These are phyloP conservation scores for Rhinichthys osculus DNA, from an alignment of 2,797 vertebrate species.

Conservation along the genomic window DNA sequence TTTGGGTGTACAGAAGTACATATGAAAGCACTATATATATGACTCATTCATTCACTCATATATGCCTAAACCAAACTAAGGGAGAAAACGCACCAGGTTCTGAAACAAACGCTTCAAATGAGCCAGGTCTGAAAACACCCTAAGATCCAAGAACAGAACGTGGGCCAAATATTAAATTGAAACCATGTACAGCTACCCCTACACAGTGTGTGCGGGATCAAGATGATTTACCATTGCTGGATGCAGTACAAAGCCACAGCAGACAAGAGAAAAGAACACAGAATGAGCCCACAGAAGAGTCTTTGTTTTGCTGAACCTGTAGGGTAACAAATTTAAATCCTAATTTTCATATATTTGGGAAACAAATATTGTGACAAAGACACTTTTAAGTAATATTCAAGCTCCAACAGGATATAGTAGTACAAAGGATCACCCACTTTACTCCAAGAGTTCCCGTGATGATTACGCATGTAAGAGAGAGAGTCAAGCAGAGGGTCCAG, in stretches of 20 bases:
- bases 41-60: too few relatives aligned
- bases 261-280: constrained; percentile 77
- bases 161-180: background rate
- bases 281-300: constrained; percentile 79
- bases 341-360: constrained; percentile 35
- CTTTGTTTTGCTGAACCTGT: constrained; percentile 78
- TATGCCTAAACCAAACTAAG: too few relatives aligned
- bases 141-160: background rate
- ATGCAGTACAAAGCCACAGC: constrained; percentile 80
- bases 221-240: constrained; percentile 74
- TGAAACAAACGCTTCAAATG: background rate
- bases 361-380: constrained; percentile 3
- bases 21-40: too few relatives aligned
- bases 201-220: background rate
- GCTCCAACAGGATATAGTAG: background rate
- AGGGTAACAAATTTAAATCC: constrained; percentile 11
- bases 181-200: background rate
- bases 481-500: constrained; percentile 75
- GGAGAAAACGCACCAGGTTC: too few relatives aligned
- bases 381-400: background rate
- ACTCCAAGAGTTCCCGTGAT: constrained; percentile 75
- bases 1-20: too few relatives aligned
- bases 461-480: constrained; percentile 67
- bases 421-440: constrained; percentile 70
- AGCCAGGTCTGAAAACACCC: background rate